A percentile compares a stretch with the other conserved stretches of the same genome.
phyloP scores from a whole-genome alignment of 2,113 vertebrate species.

The Spheniscus mendiculus region DNA sequence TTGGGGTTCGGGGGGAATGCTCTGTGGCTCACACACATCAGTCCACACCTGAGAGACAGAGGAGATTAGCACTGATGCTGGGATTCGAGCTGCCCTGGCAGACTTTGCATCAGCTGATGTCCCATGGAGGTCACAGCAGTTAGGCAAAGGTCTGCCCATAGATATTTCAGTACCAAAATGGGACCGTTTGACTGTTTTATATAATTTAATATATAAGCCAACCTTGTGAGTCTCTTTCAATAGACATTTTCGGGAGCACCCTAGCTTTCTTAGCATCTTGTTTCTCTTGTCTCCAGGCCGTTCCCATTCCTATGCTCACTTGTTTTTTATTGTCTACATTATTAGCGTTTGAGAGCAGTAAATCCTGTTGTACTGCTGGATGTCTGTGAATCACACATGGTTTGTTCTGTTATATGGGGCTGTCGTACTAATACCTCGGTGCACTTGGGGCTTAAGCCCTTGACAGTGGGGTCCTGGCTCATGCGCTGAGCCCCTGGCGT shows the following conservation, averaged over 20 bases:
- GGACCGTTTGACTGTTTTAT: neutral
- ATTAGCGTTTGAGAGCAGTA: neutral
- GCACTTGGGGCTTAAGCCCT: neutral
- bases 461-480: neutral
- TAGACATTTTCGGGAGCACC: neutral
- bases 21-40: neutral
- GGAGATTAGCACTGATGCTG: neutral
- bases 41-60: neutral
- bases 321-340: neutral
- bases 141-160: neutral
- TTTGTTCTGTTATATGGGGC: neutral
- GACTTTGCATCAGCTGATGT: neutral
- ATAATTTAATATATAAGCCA: neutral
- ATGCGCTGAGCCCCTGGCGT: accelerated
- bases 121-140: neutral
- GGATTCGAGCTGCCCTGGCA: neutral
- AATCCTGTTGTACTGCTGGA: neutral
- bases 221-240: neutral
- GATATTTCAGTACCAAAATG: neutral
- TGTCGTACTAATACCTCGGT: accelerated
- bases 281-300: neutral
- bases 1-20: neutral
- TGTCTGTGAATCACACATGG: neutral
- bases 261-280: neutral
- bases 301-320: neutral